Conservation (phyloP, 2,113 vertebrate species). For the Colistium nudipinnis region DNA sequence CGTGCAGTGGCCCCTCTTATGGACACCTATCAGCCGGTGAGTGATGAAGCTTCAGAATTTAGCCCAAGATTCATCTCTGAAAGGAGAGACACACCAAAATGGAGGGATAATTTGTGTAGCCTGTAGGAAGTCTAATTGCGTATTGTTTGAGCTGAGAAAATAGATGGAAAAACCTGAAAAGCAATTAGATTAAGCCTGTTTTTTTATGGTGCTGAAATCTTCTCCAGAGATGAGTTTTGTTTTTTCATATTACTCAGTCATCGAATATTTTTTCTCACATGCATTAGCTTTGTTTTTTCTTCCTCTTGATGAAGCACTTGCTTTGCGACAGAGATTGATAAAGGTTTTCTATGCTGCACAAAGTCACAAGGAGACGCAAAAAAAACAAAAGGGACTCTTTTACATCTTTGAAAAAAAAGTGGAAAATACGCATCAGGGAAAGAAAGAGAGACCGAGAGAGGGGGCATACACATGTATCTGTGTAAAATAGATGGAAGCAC, state of each 20-base stretch:
- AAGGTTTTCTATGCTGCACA: conserved; percentile 8
- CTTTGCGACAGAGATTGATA: conserved; percentile 6
- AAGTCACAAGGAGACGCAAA: conserved; percentile 10
- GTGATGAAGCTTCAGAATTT: conserved; percentile 23
- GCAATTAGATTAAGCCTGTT: conserved; percentile 1
- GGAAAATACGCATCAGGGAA: too few relatives aligned
- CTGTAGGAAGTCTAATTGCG: conserved; percentile 18
- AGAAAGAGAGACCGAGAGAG: too few relatives aligned
- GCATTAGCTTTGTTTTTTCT: background rate
- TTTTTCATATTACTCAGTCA: conserved; percentile 5
- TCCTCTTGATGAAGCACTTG: background rate
- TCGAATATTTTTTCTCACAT: background rate
- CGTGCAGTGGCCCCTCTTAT: conserved; percentile 7
- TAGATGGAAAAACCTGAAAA: background rate
- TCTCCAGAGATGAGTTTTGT: conserved; percentile 6
- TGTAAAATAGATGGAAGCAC: too few relatives aligned
- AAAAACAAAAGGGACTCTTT: too few relatives aligned
- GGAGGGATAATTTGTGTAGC: background rate
- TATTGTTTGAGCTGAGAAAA: conserved; percentile 7
- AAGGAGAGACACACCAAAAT: conserved; percentile 4
- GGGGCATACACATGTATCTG: too few relatives aligned
- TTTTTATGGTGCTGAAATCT: conserved; percentile 6
- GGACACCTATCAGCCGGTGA: conserved; percentile 20
- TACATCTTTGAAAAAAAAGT: background rate
- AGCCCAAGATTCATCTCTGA: conserved; percentile 12